Evolutionary conservation across 1,140 invertebrate species (phyloP).

Genomic region (Mizuhopecten yessoensis): DNA sequence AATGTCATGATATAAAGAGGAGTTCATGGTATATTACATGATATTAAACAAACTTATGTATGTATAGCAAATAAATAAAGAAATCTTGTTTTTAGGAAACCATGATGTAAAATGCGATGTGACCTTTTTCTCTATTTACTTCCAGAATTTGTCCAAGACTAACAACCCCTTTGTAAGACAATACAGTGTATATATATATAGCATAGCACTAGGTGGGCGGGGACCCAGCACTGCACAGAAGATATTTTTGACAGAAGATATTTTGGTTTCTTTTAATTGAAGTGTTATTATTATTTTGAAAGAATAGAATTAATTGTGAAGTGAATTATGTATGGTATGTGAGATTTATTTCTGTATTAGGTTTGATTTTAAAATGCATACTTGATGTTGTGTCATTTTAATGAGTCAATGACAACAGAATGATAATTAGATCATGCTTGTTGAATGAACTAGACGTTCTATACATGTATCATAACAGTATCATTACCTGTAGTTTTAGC

Average conservation of each 20-base stretch:
- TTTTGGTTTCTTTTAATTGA: not conserved
- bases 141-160: slow-evolving; percentile 18
- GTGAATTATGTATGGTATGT: not conserved
- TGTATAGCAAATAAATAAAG: too few species aligned
- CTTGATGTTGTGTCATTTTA: not conserved
- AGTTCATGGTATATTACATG: too few species aligned
- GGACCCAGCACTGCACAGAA: not conserved
- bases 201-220: not conserved
- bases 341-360: not conserved
- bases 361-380: not conserved
- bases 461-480: not conserved
- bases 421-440: too few species aligned
- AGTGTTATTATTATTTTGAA: not conserved
- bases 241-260: not conserved
- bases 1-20: too few species aligned
- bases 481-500: not conserved
- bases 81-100: too few species aligned
- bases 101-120: too few species aligned
- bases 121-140: not conserved
- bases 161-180: slow-evolving; percentile 33
- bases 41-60: too few species aligned
- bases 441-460: too few species aligned
- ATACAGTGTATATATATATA: not conserved
- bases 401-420: not conserved
- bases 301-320: not conserved